These are phyloP conservation scores for Pasiphila rectangulata DNA, from an alignment of 2,888 invertebrate genomes.

Conservation along the genomic window DNA sequence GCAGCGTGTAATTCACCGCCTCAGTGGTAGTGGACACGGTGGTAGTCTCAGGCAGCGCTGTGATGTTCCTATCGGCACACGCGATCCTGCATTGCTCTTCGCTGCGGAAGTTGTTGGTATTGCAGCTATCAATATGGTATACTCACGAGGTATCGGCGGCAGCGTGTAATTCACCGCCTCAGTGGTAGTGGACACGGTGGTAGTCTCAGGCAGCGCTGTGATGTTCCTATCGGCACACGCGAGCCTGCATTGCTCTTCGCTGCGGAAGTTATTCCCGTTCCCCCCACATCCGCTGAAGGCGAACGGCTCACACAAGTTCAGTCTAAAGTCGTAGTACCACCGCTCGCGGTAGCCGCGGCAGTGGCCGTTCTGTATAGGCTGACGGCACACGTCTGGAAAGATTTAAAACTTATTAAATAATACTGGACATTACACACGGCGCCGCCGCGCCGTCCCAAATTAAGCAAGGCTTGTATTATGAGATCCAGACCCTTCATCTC, in stretches of 20 bases:
- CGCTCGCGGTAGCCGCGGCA: slow-evolving; percentile 89
- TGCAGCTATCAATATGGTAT: too few relatives aligned
- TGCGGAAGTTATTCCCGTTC: slow-evolving; percentile 92
- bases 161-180: slow-evolving; percentile 1
- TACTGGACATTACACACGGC: too few relatives aligned
- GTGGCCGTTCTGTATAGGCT: slow-evolving; percentile 85
- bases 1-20: too few relatives aligned
- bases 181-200: slow-evolving; percentile 25
- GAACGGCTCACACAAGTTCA: slow-evolving; percentile 89
- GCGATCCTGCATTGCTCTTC: too few relatives aligned
- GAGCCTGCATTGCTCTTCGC: slow-evolving; percentile 84
- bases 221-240: slow-evolving; percentile 70
- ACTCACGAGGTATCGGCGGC: slow-evolving; percentile 20
- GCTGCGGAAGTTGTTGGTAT: slow-evolving; percentile 93
- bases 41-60: too few relatives aligned
- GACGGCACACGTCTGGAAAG: slow-evolving; percentile 81
- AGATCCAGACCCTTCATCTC: too few relatives aligned
- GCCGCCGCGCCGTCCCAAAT: too few relatives aligned
- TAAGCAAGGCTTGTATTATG: too few relatives aligned
- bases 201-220: slow-evolving; percentile 22
- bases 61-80: too few relatives aligned
- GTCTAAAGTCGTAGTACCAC: slow-evolving; percentile 91
- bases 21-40: too few relatives aligned
- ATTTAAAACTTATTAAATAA: background rate
- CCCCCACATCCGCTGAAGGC: slow-evolving; percentile 94